A percentile compares a stretch with the other conserved stretches of the same genome.
These are phyloP conservation scores for Brotula barbata DNA, from an alignment of 2,797 vertebrate genomes.

Conservation along the genomic window DNA sequence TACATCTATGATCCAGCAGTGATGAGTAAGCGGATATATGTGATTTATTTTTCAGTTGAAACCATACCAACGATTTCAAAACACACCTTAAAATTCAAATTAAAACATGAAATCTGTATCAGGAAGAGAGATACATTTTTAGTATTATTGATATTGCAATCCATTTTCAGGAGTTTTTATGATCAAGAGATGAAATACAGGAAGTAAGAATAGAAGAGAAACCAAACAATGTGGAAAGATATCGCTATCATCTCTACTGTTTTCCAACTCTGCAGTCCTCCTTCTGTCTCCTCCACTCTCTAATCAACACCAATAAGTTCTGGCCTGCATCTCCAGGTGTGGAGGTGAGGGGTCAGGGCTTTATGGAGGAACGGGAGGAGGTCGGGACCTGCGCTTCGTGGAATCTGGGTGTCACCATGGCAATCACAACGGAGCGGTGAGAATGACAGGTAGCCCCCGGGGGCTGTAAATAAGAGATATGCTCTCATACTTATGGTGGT, in stretches of 20 bases:
- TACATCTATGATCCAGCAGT: no score
- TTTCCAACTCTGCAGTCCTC: no score
- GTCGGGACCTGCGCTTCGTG: constrained; percentile 68
- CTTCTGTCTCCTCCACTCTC: constrained; percentile 17
- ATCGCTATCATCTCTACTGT: no score
- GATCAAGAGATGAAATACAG: neutral
- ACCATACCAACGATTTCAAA: no score
- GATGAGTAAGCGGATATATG: no score
- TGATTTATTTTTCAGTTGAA: no score
- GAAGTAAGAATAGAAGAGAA: neutral
- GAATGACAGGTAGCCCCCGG: constrained; percentile 77
- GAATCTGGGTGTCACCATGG: constrained; percentile 76
- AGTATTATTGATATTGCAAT: no score
- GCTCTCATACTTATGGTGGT: constrained; percentile 52
- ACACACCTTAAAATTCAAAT: no score
- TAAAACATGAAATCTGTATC: no score
- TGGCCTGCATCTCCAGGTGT: constrained; percentile 75
- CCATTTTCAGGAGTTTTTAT: no score
- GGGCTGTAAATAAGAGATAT: constrained; percentile 76
- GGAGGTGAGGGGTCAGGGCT: constrained; percentile 72
- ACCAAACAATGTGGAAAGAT: neutral
- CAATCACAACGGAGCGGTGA: constrained; percentile 66
- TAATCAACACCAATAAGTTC: constrained; percentile 47
- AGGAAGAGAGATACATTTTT: no score
- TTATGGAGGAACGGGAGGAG: constrained; percentile 64